Base-by-base conservation (phyloP, 2,113 vertebrate genomes). In the Tragelaphus imberbis region DNA sequence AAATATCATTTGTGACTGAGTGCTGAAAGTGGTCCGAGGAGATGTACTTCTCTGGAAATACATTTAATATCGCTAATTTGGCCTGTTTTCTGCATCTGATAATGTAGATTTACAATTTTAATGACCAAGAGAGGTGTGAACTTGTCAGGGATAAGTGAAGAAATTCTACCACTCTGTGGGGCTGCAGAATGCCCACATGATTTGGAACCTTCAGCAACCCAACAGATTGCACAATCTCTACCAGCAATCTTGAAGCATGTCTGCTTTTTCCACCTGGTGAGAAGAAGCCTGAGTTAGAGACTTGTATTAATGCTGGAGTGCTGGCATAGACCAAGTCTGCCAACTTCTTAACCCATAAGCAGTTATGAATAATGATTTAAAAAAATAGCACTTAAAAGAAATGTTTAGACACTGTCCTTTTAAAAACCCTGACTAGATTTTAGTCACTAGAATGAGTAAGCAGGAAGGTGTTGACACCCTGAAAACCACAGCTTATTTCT, bases 241-340 rank as follows among this genome's bases (percentile, higher is more conserved):
- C 84, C 58, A 91, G 58, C n/a, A 0, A 97, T 98, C 95, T 93
- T 94, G 71, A 97, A 84, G 95, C 94, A 93, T 97, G 97, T 96
- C 91, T 98, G 96, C 97, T 97, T 98, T 71, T 98, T 98, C 97
- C 91, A 98, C 97, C 97, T 98, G 95, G 97, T 94, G 97, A 97
- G 97, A 97, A 97, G 93, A 98, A 94, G 97, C 88, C 91, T 87
- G 88, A 98, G 94, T 84, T 97, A 90, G 56, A 98, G 82, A 81
- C 59, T 79, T 90, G 63, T 96, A 96, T 88, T 93, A 93, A 92
- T 93, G 79, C 40, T 97, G 86, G 87, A 94, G 71, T 94, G 94
- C 82, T 97, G 86, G 95, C 96, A 85, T 44, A 91, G n/a, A 84
- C 30, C 63, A 97, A 91, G 93, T 91, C 85, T 98, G 97, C 93